Evolutionary conservation across 2,113 vertebrate species (phyloP).

Genomic region (Pan paniscus): DNA sequence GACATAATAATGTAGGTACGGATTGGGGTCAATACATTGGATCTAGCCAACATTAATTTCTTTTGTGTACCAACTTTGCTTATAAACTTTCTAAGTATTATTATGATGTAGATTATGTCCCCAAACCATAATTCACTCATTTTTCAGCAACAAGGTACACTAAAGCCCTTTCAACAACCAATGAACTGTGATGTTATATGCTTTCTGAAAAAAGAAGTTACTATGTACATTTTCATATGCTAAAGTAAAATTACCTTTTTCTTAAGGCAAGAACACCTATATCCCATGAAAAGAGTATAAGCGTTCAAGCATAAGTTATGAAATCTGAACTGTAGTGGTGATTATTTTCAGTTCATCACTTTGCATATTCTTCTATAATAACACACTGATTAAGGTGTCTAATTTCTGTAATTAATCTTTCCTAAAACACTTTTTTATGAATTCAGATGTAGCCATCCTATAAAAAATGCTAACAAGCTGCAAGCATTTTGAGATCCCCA

Average conservation of each 20-base stretch:
- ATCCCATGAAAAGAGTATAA: not conserved
- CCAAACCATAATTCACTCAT: not conserved
- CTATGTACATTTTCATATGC: not conserved
- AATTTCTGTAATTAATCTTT: constrained; percentile 30
- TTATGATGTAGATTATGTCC: not conserved
- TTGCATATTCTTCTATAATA: not conserved
- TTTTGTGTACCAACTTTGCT: not conserved
- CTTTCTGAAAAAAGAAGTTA: not conserved
- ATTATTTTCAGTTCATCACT: not conserved
- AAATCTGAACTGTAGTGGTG: not conserved
- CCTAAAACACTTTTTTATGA: constrained; percentile 25
- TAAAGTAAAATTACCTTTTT: not conserved
- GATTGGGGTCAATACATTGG: not conserved
- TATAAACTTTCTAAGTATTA: not conserved
- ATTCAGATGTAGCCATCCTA: not conserved
- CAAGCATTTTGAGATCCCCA: constrained; percentile 26
- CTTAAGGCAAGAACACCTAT: not conserved
- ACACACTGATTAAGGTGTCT: constrained; percentile 3
- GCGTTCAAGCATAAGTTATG: not conserved
- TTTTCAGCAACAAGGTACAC: not conserved
- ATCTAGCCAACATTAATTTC: not conserved
- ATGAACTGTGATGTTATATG: not conserved
- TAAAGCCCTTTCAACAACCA: not conserved
- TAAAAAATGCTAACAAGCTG: constrained; percentile 8
- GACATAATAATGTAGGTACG: not conserved